Evolutionary conservation across 2,797 vertebrate species (phyloP), one percentile per base, ranked within the genome.

Genomic region (Lagocephalus sceleratus): DNA sequence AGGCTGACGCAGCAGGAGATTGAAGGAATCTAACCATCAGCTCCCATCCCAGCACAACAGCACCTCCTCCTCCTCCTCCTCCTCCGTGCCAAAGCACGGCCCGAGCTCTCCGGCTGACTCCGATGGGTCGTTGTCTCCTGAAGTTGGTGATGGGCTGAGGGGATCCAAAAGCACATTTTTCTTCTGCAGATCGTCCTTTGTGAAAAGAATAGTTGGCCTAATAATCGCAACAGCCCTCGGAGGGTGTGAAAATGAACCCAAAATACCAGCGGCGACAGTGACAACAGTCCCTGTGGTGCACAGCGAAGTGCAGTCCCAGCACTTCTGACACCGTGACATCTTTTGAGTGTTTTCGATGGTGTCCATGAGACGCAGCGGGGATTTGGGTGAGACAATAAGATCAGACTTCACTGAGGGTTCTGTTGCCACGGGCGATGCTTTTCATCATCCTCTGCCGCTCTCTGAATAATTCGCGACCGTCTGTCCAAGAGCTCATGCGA

Each of bases 1-100:
- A 78, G 81, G 77, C 81, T 85, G 85, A 85, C 82, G 75, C 84
- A 79, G 87, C 75, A 49, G 78, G 73, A 60, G 63, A n/a, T 15
- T 2, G 5, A 29, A 21, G 68, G 21, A 61, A 61, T 64, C 54
- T 74, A 42, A 44, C 53, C 50, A 51, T 75, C 72, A 66, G 43
- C 20, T 75, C 73, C 75, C 78, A 54, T 48, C 39, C 61, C 60
- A 66, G 44, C 60, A 22, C 32, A 29, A 3, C 64, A 53, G 45
- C 68, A 57, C 52, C 57, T 47, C 47, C 59, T 61, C 47, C 59
- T 61, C 60, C 60, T 68, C 47, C 55, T 60, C 49, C 47, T 39
- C 32, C 38, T 46, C 52, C 5, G 63, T 68, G 59, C 16, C 66
- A 63, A 67, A 62, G 66, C 54, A 68, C 29, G 51, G 44, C 41